These are phyloP conservation scores for Lydus trimaculatus DNA, from an alignment of 2,888 invertebrate genomes.

Conservation along the genomic window DNA sequence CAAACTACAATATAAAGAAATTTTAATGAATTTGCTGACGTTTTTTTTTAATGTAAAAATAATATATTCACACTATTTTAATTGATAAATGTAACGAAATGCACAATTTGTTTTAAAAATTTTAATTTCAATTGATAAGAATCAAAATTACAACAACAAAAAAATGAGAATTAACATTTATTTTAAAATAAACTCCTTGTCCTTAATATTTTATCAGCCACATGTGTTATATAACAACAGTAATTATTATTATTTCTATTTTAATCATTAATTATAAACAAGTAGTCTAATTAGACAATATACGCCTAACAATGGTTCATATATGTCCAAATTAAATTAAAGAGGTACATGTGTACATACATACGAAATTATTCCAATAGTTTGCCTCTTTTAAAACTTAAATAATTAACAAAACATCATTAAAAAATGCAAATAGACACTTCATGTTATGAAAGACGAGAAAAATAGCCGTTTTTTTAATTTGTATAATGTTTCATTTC, in stretches of 20 bases:
- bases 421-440: neutral
- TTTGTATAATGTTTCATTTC: neutral
- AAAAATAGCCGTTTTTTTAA: neutral
- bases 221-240: too few species aligned
- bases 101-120: neutral
- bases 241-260: too few species aligned
- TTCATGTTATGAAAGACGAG: too few species aligned
- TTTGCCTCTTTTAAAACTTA: neutral
- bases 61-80: neutral
- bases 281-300: neutral
- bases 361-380: neutral
- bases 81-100: slow-evolving; percentile 2
- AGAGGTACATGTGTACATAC: neutral
- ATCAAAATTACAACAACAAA: neutral
- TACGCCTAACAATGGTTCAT: neutral
- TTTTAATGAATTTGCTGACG: neutral
- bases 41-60: neutral
- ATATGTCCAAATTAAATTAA: neutral
- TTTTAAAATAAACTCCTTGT: neutral
- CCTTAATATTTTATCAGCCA: neutral
- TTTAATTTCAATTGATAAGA: neutral
- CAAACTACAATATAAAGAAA: neutral
- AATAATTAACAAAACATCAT: too few species aligned
- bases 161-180: neutral
- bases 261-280: neutral